Percentiles rank a stretch among this genome's conserved stretches.
Conservation (phyloP, 2,888 invertebrate species). For the Erebia palarica region DNA sequence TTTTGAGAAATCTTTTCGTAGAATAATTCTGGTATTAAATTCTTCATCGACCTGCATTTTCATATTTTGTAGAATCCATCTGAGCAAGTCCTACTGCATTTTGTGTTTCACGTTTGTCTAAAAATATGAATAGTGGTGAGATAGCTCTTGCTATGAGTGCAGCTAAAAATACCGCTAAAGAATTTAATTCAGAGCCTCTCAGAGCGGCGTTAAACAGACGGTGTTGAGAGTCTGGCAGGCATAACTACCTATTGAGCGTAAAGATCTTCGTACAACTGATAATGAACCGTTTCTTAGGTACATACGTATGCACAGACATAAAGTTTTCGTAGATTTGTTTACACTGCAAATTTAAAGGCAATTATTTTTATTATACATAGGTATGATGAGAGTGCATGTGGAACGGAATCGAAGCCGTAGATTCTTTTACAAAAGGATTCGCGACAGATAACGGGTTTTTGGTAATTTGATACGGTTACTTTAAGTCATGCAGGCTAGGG, state of each 20-base stretch:
- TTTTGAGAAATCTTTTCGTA: conserved; percentile 10
- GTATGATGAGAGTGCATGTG: no score
- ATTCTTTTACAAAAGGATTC: conserved; percentile 26
- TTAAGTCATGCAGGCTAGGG: not conserved
- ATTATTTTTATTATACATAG: not conserved
- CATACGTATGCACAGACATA: not conserved
- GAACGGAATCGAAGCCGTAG: not conserved
- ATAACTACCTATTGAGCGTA: conserved; percentile 51
- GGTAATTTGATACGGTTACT: conserved; percentile 26
- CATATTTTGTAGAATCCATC: not conserved
- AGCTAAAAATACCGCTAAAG: conserved; percentile 49
- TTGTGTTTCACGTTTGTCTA: not conserved
- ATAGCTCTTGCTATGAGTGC: conserved; percentile 41
- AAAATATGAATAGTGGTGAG: conserved; percentile 34
- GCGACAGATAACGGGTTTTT: conserved; percentile 1
- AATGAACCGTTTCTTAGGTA: conserved; percentile 24
- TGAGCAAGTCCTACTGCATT: not conserved
- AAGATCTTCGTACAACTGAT: conserved; percentile 34
- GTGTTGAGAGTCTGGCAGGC: conserved; percentile 59
- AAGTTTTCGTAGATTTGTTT: not conserved
- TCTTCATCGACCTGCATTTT: not conserved
- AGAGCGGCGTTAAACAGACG: conserved; percentile 64
- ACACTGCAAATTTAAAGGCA: conserved; percentile 11
- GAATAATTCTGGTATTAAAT: not conserved
- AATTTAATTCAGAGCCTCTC: conserved; percentile 47